phyloP scores from a whole-genome alignment of 2,113 vertebrate species.

The Lampris megalopsis region DNA sequence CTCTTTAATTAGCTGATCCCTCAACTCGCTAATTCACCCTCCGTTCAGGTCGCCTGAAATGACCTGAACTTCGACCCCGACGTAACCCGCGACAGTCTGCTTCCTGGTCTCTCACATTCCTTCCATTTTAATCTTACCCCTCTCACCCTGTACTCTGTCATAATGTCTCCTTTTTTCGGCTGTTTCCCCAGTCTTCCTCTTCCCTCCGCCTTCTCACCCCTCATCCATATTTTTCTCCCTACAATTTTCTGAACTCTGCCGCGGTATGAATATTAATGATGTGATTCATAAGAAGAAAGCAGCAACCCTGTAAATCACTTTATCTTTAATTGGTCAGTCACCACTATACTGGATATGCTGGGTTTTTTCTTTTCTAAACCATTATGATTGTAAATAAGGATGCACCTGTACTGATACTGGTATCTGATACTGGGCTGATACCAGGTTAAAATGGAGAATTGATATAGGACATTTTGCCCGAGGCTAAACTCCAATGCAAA shows the following conservation, averaged over 20 bases:
- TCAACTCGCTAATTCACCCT: slow-evolving; percentile 50
- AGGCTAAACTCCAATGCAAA: too few species aligned
- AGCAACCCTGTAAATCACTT: background rate
- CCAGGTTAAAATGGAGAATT: too few species aligned
- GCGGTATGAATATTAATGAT: slow-evolving; percentile 7
- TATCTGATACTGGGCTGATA: too few species aligned
- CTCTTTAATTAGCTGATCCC: slow-evolving; percentile 54
- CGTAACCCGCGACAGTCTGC: slow-evolving; percentile 14
- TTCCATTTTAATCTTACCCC: background rate
- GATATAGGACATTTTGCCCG: too few species aligned
- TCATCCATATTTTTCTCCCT: background rate
- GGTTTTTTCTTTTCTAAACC: slow-evolving; percentile 30
- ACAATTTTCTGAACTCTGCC: background rate
- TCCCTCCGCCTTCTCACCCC: background rate
- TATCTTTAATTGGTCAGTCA: background rate
- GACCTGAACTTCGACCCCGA: slow-evolving; percentile 30
- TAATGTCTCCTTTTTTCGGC: background rate
- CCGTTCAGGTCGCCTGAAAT: slow-evolving; percentile 47
- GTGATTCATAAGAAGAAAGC: slow-evolving; percentile 10
- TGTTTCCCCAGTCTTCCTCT: background rate
- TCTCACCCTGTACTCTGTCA: background rate
- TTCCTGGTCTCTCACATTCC: background rate
- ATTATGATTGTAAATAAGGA: slow-evolving; percentile 16
- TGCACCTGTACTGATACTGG: too few species aligned
- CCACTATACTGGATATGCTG: background rate